Percentiles rank a stretch among this genome's conserved stretches.
phyloP scores from a whole-genome alignment of 2,113 vertebrate genomes.

The Tyrannus savana region DNA sequence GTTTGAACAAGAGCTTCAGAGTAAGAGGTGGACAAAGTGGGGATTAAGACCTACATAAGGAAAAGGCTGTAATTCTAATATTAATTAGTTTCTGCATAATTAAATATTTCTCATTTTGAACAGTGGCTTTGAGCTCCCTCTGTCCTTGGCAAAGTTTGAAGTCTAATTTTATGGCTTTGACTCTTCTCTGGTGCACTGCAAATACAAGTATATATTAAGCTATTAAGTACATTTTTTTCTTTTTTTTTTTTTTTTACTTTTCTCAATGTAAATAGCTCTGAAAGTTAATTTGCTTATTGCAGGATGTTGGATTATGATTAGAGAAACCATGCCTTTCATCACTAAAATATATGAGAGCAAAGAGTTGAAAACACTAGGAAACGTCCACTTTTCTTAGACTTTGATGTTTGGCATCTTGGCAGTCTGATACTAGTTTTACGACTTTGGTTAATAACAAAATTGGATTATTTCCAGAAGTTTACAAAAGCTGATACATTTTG shows the following conservation, averaged over 20 bases:
- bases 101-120: slow-evolving; percentile 52
- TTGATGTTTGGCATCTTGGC: slow-evolving; percentile 8
- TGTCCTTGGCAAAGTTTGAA: slow-evolving; percentile 45
- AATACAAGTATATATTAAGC: background rate
- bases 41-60: background rate
- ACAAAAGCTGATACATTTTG: slow-evolving; percentile 1
- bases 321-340: slow-evolving; percentile 18
- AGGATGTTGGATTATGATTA: background rate
- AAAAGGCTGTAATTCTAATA: slow-evolving; percentile 47
- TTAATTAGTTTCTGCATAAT: slow-evolving; percentile 65
- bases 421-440: background rate
- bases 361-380: background rate
- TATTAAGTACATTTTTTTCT: background rate
- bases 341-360: background rate
- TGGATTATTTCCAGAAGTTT: slow-evolving; percentile 2
- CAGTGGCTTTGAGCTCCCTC: slow-evolving; percentile 7
- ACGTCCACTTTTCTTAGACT: background rate
- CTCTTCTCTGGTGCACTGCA: background rate
- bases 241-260: background rate
- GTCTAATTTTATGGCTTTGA: slow-evolving; percentile 31
- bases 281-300: background rate
- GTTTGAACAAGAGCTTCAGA: slow-evolving; percentile 41
- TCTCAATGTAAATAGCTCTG: background rate
- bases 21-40: slow-evolving; percentile 19
- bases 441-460: background rate